Conservation (phyloP, 2,113 vertebrate genomes). For the Theristicus caerulescens region DNA sequence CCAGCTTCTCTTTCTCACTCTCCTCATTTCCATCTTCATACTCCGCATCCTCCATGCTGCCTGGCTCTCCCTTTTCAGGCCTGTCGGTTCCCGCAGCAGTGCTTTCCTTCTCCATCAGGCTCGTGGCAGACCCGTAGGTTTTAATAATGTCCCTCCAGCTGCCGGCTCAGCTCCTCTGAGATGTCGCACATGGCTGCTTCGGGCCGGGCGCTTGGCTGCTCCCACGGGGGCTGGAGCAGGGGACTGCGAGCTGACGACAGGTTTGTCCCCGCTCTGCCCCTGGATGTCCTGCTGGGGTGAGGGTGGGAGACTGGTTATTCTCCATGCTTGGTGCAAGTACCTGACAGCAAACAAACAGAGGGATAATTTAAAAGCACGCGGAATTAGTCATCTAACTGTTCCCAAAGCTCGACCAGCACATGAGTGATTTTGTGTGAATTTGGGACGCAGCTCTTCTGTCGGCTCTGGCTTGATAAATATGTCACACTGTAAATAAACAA, state of each 20-base stretch:
- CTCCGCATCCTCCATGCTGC: constrained; percentile 63
- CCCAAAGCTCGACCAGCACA: not conserved
- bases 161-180: constrained; percentile 80
- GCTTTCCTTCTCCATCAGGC: constrained; percentile 60
- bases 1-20: constrained; percentile 59
- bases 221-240: not conserved
- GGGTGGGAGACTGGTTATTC: constrained; percentile 24
- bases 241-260: not conserved
- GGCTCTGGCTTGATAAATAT: not conserved
- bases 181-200: constrained; percentile 51
- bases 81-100: not conserved
- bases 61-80: constrained; percentile 64
- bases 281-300: constrained; percentile 12
- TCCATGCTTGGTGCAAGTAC: constrained; percentile 77
- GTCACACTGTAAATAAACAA: not conserved
- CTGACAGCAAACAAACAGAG: constrained; percentile 50
- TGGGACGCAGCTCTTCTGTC: not conserved
- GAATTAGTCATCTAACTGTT: not conserved
- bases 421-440: not conserved
- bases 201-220: not conserved
- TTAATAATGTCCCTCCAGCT: constrained; percentile 91
- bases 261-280: constrained; percentile 46
- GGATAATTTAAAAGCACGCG: not conserved
- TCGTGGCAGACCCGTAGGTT: constrained; percentile 74
- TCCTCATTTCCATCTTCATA: constrained; percentile 72